Base-by-base conservation (phyloP, 2,113 vertebrate genomes). In the Neolamprologus hecqui region DNA sequence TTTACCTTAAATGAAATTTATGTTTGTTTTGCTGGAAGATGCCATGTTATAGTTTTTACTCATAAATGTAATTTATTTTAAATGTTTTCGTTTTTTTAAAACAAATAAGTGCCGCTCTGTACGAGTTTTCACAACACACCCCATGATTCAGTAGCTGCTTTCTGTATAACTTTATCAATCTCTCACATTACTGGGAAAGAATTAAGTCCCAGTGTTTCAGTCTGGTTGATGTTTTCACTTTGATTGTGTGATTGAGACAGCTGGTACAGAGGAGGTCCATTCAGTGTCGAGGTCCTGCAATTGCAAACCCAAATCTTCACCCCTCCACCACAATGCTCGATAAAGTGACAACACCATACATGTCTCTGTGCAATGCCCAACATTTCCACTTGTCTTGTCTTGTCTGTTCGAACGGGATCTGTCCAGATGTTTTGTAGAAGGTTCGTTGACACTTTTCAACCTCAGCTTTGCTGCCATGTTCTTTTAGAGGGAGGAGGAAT, bases 321-420 rank as follows among this genome's bases (percentile, higher is more conserved):
- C 37, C 12, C 37, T 70, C 21, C 13, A 42, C 65, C 21, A 26
- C 65, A 23, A 15, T 45, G 37, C 65, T 42, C 4, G 37, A 42
- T 70, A 40, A 42, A 70, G 5, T 70, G 21, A 23, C 21, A 15
- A 9, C 13, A 1, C 0, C 37, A 6, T 23, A 70, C 21, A 15
- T 1, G 65, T 13, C 21, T 42, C 28, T 63, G 58, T 63, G 58
- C 57, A 19, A 19, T 58, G 26, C 26, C 21, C 15, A 63, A 63
- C 28, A 33, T 63, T 63, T 63, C 28, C 28, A 63, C 5, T 33
- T 19, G 33, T 33, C 33, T 33, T 33, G 33, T 19, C 28, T 33
- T 19, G 57, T 60, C 5, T 33, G 57, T 60, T 60, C 0, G 1
- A 63, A 63, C 2, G 5, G 9, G 15, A 0, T 63, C 28, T 33